phyloP scores from a whole-genome alignment of 2,888 invertebrate genomes.

The Lasioglossum calceatum region DNA sequence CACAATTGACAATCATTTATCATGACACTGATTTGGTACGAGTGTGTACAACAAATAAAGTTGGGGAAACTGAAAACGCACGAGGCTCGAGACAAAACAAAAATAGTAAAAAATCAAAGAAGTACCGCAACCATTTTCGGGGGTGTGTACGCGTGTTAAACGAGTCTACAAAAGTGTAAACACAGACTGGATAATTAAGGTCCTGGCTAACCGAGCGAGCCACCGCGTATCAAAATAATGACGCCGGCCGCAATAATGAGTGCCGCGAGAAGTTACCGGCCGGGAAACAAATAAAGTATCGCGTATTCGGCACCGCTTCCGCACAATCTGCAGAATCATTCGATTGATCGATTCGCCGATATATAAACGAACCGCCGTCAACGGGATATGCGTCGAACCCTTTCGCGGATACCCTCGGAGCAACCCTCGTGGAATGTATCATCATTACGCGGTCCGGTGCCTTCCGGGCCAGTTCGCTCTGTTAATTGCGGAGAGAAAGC shows the following conservation, averaged over 20 bases:
- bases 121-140: neutral
- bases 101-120: neutral
- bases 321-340: conserved; percentile 61
- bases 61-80: neutral
- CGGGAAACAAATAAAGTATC: conserved; percentile 44
- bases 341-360: conserved; percentile 59
- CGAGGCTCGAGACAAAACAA: neutral
- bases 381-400: conserved; percentile 55
- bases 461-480: conserved; percentile 71
- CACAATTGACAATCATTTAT: neutral
- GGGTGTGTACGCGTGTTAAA: neutral
- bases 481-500: conserved; percentile 77
- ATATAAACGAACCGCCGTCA: conserved; percentile 65
- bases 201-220: neutral
- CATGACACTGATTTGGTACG: neutral
- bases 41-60: neutral
- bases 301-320: conserved; percentile 40
- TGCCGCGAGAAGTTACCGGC: neutral
- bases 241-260: neutral
- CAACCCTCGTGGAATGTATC: conserved; percentile 75
- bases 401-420: conserved; percentile 50
- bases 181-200: neutral
- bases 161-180: neutral
- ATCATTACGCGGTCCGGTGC: conserved; percentile 77
- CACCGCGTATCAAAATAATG: neutral